Evolutionary conservation across 64 coral and sea anemone species (phyloP), one percentile per base, ranked within the genome.

Genomic region (Catalaphyllia jardinei): DNA sequence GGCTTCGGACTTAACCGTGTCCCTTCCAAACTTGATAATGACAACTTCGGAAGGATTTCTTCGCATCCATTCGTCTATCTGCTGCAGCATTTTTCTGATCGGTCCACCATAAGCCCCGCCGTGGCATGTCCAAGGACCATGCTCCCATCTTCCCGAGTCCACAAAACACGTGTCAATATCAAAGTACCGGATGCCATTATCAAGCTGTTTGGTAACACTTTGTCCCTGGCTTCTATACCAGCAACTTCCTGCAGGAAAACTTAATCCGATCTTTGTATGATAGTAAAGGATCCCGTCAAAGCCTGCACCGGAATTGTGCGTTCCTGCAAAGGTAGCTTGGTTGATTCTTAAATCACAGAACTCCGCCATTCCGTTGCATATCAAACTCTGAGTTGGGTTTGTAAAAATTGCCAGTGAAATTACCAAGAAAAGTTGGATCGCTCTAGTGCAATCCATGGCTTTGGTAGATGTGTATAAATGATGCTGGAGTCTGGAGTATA

Each of bases 161-260:
- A 86, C 81, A 62, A 31, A 92, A 42, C 81, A 92, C 14, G 89
- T 92, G 72, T 92, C 89, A 2, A 92, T 92, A 31, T 92, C 89
- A 24, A 92, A 77, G 57, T 92, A 92, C 9, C 89, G 89, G 46
- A 92, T 92, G 9, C 89, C 89, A 17, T 76, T 50, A 22, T 92
- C 81, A 12, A 92, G 57, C 27, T 92, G 89, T 11, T n/a, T 27
- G 13, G 81, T 86, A 20, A 92, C 74, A 27, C 84, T 87, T 74
- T 74, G 29, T 25, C 71, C 63, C 67, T 87, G 63, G 31, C 38
- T 87, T 72, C 84, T 33, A 63, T 87, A 87, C 25, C 61, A 87
- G 67, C 84, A 87, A 29, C 84, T 87, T 16, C 69, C 30, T 4
- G 84, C 84, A 12, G 71, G 71, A 71, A 87, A 87, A 29, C 71